phyloP scores from a whole-genome alignment of 2,888 invertebrate genomes.

The Parnassius orleans region DNA sequence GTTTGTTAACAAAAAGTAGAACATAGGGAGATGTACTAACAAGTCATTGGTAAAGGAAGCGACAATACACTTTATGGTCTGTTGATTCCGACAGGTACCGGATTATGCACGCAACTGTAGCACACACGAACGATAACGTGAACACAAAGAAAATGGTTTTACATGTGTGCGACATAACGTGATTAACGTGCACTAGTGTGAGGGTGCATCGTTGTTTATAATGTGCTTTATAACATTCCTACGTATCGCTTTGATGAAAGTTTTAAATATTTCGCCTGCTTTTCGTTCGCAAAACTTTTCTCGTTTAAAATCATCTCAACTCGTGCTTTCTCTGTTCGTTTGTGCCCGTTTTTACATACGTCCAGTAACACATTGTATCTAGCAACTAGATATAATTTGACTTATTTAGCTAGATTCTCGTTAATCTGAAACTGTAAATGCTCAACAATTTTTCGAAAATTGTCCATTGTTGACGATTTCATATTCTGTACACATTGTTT shows the following conservation, averaged over 20 bases:
- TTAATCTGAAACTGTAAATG: too few species aligned
- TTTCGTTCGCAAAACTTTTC: too few species aligned
- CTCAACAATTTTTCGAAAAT: too few species aligned
- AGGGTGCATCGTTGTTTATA: not conserved
- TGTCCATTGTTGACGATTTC: not conserved
- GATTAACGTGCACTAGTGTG: not conserved
- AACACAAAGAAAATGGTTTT: slow-evolving; percentile 24
- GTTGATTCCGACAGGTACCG: slow-evolving; percentile 56
- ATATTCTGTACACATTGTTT: slow-evolving; percentile 1
- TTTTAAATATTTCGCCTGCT: not conserved
- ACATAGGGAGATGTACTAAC: slow-evolving; percentile 21
- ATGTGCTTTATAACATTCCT: slow-evolving; percentile 2
- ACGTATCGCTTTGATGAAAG: slow-evolving; percentile 2
- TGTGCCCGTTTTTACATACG: too few species aligned
- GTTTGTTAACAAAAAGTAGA: too few species aligned
- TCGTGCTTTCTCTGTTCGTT: too few species aligned
- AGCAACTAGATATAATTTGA: too few species aligned
- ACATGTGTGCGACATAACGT: slow-evolving; percentile 30
- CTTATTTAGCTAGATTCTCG: too few species aligned
- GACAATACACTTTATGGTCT: slow-evolving; percentile 62
- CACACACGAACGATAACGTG: slow-evolving; percentile 35
- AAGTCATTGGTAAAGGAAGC: slow-evolving; percentile 50
- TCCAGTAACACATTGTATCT: too few species aligned
- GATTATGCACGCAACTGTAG: slow-evolving; percentile 18
- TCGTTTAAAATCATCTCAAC: too few species aligned